These are phyloP conservation scores for Cercopithecus neglectus DNA, from an alignment of 2,797 vertebrate species.

Conservation along the genomic window DNA sequence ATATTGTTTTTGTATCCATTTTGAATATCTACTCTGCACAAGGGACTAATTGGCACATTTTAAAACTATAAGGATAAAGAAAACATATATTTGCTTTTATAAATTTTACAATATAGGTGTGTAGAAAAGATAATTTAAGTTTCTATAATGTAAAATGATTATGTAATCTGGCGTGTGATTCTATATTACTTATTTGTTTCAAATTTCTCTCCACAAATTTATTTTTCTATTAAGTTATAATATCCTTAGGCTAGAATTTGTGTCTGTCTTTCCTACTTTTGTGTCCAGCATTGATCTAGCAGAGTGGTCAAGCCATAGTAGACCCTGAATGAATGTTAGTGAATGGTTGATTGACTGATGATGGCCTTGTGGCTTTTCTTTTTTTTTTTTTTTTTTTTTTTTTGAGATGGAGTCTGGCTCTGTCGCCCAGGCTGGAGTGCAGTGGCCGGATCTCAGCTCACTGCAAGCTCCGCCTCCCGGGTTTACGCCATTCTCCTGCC, in stretches of 20 bases:
- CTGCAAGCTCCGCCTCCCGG: too few relatives aligned
- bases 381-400: too few relatives aligned
- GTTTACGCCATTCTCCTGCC: too few relatives aligned
- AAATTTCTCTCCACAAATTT: background rate
- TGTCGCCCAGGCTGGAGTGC: too few relatives aligned
- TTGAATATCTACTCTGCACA: background rate
- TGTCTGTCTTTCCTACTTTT: background rate
- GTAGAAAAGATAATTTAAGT: background rate
- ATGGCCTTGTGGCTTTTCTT: background rate
- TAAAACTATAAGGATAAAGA: background rate
- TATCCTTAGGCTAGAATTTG: background rate
- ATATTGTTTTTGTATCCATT: background rate
- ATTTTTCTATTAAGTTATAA: background rate
- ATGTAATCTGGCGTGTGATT: background rate
- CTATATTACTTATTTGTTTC: background rate
- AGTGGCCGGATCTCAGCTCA: too few relatives aligned
- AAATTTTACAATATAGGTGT: background rate
- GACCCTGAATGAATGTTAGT: background rate
- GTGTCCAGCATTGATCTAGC: background rate
- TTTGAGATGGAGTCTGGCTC: too few relatives aligned
- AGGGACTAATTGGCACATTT: background rate
- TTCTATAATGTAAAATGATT: background rate
- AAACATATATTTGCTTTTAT: background rate
- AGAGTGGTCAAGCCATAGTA: background rate
- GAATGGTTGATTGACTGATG: background rate